These are phyloP conservation scores for Drosophila incognita DNA, from an alignment of 2,888 invertebrate species.

Conservation along the genomic window DNA sequence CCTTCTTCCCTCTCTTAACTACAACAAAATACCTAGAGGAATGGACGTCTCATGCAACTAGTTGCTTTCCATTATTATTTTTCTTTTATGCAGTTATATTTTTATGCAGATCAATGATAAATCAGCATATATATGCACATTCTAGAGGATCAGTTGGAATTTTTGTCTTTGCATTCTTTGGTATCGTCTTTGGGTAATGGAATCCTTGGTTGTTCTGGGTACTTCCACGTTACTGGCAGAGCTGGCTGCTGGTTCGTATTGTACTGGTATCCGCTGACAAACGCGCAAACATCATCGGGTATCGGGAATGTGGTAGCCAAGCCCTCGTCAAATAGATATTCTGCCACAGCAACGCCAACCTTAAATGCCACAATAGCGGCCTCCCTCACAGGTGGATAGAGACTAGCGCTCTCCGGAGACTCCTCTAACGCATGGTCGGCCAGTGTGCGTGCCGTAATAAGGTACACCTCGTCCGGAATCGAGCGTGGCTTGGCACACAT, in stretches of 20 bases:
- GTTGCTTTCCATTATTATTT: neutral
- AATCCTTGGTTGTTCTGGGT: conserved; percentile 28
- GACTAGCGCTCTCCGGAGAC: conserved; percentile 2
- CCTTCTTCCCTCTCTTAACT: neutral
- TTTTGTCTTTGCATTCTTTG: neutral
- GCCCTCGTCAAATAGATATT: conserved; percentile 27
- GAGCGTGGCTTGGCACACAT: conserved; percentile 18
- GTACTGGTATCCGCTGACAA: conserved; percentile 33
- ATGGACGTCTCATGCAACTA: conserved; percentile 6
- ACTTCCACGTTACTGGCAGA: conserved; percentile 44
- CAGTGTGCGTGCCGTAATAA: conserved; percentile 52
- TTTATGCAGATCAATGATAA: neutral
- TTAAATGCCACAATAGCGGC: conserved; percentile 45
- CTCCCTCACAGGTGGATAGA: conserved; percentile 47
- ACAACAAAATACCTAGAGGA: neutral
- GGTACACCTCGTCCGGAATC: conserved; percentile 54
- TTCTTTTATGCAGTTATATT: neutral
- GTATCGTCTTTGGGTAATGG: conserved; percentile 5
- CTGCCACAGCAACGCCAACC: conserved; percentile 36
- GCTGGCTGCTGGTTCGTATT: conserved; percentile 6
- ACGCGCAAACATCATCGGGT: conserved; percentile 32
- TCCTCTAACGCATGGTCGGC: conserved; percentile 25
- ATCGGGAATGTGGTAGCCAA: conserved; percentile 10
- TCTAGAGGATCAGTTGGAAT: neutral
- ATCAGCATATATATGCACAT: neutral